A percentile compares a stretch with the other conserved stretches of the same genome.
phyloP scores from a whole-genome alignment of 2,113 vertebrate genomes.

The Tonatia bakeri region DNA sequence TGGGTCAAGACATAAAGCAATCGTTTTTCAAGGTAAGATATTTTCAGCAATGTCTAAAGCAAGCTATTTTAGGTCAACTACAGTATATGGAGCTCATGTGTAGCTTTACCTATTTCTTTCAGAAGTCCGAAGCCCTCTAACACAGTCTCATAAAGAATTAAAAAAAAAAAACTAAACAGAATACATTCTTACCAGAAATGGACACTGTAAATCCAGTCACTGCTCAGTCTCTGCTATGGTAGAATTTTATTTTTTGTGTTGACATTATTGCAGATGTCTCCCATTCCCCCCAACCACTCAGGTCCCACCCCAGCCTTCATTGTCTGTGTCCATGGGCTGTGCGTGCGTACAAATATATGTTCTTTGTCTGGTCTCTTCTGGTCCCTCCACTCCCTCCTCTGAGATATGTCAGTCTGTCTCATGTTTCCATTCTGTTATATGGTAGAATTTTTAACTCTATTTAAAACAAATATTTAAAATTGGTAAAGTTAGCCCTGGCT shows the following conservation, averaged over 20 bases:
- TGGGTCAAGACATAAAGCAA: slow-evolving; percentile 97
- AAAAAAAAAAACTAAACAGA: slow-evolving; percentile 24
- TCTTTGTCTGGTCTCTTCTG: too few relatives aligned
- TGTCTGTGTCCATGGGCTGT: too few relatives aligned
- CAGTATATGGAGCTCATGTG: not conserved
- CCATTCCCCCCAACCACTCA: too few relatives aligned
- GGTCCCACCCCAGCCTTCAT: too few relatives aligned
- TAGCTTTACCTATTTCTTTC: slow-evolving; percentile 18
- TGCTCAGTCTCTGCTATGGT: not conserved
- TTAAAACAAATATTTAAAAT: slow-evolving; percentile 22
- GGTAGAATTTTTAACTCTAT: slow-evolving; percentile 14
- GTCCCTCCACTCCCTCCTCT: too few relatives aligned
- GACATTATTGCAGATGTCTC: too few relatives aligned
- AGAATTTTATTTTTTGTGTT: too few relatives aligned
- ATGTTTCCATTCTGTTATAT: too few relatives aligned
- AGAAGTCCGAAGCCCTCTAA: not conserved
- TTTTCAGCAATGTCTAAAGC: slow-evolving; percentile 18
- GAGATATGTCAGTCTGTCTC: too few relatives aligned
- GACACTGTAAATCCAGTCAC: not conserved
- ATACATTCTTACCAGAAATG: not conserved
- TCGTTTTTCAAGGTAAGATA: slow-evolving; percentile 95
- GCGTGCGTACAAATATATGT: too few relatives aligned
- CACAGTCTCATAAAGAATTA: not conserved
- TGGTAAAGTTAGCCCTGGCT: not conserved
- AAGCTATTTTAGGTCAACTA: slow-evolving; percentile 22